Evolutionary conservation across 2,797 vertebrate species (phyloP).

Genomic region (Sternotherus odoratus): DNA sequence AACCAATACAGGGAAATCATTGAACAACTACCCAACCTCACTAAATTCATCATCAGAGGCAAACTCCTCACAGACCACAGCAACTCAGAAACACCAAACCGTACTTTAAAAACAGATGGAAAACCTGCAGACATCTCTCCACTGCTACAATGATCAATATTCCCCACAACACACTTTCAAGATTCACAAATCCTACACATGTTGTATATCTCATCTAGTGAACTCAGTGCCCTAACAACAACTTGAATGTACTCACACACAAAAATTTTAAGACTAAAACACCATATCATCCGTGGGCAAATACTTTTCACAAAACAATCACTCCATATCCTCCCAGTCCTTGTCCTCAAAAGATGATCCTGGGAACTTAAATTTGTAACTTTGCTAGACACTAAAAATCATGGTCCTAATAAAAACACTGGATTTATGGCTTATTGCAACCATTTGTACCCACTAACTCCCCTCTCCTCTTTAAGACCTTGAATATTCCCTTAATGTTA

Average conservation of each 20-base stretch:
- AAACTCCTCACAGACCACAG: not conserved
- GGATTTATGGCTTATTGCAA: not conserved
- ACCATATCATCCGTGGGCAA: not conserved
- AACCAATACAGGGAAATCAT: not conserved
- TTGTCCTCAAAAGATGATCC: not conserved
- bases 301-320: not conserved
- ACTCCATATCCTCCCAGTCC: not conserved
- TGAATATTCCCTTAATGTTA: not conserved
- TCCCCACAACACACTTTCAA: no score
- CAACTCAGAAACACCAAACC: not conserved
- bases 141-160: no score
- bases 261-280: not conserved
- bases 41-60: not conserved
- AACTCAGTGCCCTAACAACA: no score
- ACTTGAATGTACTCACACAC: no score
- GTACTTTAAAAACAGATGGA: not conserved
- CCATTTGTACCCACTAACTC: not conserved
- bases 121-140: no score
- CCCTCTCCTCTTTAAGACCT: not conserved
- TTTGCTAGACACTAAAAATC: not conserved
- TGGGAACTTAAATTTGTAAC: not conserved
- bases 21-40: not conserved
- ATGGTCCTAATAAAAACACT: not conserved
- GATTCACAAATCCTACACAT: no score
- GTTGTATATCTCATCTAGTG: no score